These are phyloP conservation scores for Tinamus major DNA, from an alignment of 2,797 vertebrate genomes.

Conservation along the genomic window DNA sequence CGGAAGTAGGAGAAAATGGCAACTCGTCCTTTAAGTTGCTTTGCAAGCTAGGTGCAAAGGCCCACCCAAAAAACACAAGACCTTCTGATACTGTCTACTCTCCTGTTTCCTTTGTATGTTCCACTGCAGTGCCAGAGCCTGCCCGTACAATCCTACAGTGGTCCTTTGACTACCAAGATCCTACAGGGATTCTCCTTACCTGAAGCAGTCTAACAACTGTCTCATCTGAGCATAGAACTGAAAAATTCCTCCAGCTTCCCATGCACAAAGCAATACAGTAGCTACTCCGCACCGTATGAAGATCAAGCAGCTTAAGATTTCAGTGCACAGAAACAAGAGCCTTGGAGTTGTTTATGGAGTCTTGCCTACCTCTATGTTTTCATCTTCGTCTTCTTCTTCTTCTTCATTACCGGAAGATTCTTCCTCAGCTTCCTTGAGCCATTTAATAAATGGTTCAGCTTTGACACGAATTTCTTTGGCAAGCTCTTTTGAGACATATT, in stretches of 20 bases:
- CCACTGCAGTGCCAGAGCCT: background rate
- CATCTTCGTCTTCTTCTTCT: constrained; percentile 89
- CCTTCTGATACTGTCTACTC: accelerated
- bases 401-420: constrained; percentile 95
- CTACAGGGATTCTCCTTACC: background rate
- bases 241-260: background rate
- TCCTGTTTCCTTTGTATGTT: accelerated
- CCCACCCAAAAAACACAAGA: accelerated
- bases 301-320: background rate
- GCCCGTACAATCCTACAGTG: accelerated
- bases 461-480: constrained; percentile 98
- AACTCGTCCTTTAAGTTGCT: background rate
- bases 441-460: constrained; percentile 97
- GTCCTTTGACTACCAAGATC: background rate
- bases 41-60: background rate
- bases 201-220: background rate
- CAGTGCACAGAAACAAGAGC: background rate
- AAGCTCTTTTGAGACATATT: constrained; percentile 97
- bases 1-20: accelerated
- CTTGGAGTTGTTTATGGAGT: background rate
- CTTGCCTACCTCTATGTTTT: constrained; percentile 84
- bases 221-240: accelerated
- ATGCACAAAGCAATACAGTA: accelerated
- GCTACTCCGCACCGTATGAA: accelerated
- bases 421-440: constrained; percentile 98